Base-by-base conservation (phyloP, 2,888 invertebrate species). In the Plebejus argus region DNA sequence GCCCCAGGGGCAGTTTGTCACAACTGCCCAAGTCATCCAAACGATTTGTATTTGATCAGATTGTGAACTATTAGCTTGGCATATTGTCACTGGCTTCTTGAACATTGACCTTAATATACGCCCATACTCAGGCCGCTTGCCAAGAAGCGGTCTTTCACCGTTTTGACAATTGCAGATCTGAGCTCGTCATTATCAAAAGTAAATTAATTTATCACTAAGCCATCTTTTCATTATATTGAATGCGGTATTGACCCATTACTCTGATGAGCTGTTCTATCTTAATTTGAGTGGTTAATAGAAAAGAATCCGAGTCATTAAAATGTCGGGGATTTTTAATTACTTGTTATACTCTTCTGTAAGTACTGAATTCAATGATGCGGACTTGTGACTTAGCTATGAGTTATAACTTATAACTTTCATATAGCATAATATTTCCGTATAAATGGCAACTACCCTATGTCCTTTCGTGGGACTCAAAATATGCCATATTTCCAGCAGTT, bases 41-140 rank as follows among this genome's bases (percentile, higher is more conserved):
- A 49, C 15, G 53, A 53, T 53, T 53, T 53, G 18, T 53, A 53
- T 53, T 5, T 53, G 53, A 53, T 53, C 53, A 53, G 53, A 53
- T 53, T 0, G 53, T 20, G 20, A 61, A 61, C 61, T 8, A 23
- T 61, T 61, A 4, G 23, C 23, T 23, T 61, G 61, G 61, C 61
- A 61, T 23, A 61, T 23, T 12, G 12, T 23, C 20, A 61, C 61
- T 3, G 12, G 61, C 4, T 61, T 61, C 39, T 35, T 71, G 35
- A 71, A 71, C 71, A 71, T 71, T 71, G 71, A 71, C 71, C 71
- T 71, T 39, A 71, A 71, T 71, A 39, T n/a, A 23, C 61, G 61
- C 61, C 23, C 61, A 61, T 23, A 71, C 35, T 39, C n/a, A 8
- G 35, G 71, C 71, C n/a, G 39, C 0, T 33, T 71, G 71, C 71